Base-by-base conservation (phyloP, 2,888 invertebrate genomes). In the Drosophila aldrichi region DNA sequence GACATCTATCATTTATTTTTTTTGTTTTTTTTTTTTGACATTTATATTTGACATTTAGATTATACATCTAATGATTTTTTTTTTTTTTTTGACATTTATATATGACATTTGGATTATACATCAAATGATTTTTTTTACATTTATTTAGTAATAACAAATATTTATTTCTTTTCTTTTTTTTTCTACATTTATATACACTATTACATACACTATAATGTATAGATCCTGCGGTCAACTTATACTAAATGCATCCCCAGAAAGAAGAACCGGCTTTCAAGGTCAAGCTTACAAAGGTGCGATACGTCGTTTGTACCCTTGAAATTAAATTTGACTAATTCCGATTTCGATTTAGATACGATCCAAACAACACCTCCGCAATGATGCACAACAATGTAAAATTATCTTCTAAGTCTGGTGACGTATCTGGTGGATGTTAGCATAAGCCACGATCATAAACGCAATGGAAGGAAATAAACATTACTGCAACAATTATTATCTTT, bases 221-320 rank as follows among this genome's bases (percentile, higher is more conserved):
- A 34, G 43, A 4, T 56, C n/a, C 34, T 44, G 43, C 43, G 32
- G 43, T 34, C 43, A 20, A 34, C 32, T 46, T 36, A 36, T 36
- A 51, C 2, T 9, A 32, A 14, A 20, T 20, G 14, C 29, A 55
- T 10, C 3, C 0, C 9, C 5, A 32, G 16, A 20, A 20, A 10
- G 2, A 20, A 7, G 18, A 29, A 9, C 8, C 3, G 20, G 3
- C 32, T 34, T 20, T 32, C 3, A 16, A 55, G 16, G 10, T 16
- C 32, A 10, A 10, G 7, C 2, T n/a, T 22, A 22, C 22, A 8
- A 22, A 22, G n/a, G 56, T 44, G 2, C 12, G 25, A 16, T 5
- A 32, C 18, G 10, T 2, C 1, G 10, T 5, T 16, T 46, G 9
- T 16, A 8, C 4, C 8, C 8, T 6, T 29, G 7, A 0, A 12